Conservation (phyloP, 1,140 invertebrate genomes). For the Notospermus geniculatus region DNA sequence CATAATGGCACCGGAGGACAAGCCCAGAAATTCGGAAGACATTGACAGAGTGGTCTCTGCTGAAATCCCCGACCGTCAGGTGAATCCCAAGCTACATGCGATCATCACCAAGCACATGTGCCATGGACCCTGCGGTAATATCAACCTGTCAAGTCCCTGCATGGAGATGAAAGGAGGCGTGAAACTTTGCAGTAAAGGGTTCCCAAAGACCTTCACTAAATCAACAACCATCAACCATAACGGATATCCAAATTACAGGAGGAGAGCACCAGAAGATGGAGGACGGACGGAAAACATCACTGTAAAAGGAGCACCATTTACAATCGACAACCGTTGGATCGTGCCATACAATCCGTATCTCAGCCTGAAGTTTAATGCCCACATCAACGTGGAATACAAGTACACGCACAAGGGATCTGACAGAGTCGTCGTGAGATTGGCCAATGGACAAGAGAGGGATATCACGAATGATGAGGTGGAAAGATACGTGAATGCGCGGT, state of each 20-base stretch:
- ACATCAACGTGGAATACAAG: constrained; percentile 36
- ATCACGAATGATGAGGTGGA: not conserved
- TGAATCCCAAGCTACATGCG: constrained; percentile 11
- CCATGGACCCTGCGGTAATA: constrained; percentile 24
- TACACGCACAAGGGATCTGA: constrained; percentile 47
- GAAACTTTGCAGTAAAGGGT: not conserved
- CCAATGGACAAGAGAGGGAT: not conserved
- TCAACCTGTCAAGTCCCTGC: constrained; percentile 18
- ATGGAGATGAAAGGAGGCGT: constrained; percentile 23
- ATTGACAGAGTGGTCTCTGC: constrained; percentile 16
- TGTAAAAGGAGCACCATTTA: not conserved
- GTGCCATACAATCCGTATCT: constrained; percentile 26
- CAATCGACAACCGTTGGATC: constrained; percentile 11
- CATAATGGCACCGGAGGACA: constrained; percentile 35
- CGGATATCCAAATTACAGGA: not conserved
- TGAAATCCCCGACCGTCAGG: constrained; percentile 14
- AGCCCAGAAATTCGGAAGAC: constrained; percentile 13
- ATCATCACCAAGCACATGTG: constrained; percentile 19
- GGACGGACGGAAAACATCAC: not conserved
- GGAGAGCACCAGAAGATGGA: not conserved
- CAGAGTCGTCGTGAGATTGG: not conserved
- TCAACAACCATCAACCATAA: not conserved
- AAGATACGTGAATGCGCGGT: constrained; percentile 5
- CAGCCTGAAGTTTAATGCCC: constrained; percentile 17
- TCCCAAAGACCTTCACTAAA: not conserved